Base-by-base conservation (phyloP, 2,888 invertebrate species). In the Cylindroiulus punctatus region DNA sequence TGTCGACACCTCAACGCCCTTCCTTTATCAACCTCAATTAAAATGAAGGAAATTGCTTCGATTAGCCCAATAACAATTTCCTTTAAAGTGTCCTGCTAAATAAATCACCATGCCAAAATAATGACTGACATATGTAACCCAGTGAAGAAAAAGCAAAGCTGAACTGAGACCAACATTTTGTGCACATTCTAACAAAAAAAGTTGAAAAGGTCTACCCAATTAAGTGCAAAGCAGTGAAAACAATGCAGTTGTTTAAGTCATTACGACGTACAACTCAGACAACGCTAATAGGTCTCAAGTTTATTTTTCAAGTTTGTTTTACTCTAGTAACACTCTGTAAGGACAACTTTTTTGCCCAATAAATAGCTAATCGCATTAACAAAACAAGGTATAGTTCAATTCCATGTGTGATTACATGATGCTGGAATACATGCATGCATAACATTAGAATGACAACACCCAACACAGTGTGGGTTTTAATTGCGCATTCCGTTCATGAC, bases 1-100 rank as follows among this genome's bases (percentile, higher is more conserved):
- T 12, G 76, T 76, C 76, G 76, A 76, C 76, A 76, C 76, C 76
- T 76, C 76, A 76, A 76, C 76, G 76, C 76, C 76, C 76, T 76
- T 76, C 76, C 76, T 76, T 76, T 76, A 32, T 76, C 17, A 76
- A 76, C 76, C 30, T 76, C 30, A 76, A 76, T 76, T 76, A 76
- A 76, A 76, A 76, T 30, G 4, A 76, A 76, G 30, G 76, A 76
- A 76, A 76, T 76, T 76, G 76, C 76, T 30, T 32, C 30, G 76
- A 76, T 76, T 76, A 76, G 30, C 17, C 30, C 3, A 76, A 76
- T 76, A 76, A 76, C 30, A 76, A 76, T 76, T 76, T 76, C 76
- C 76, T 76, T 76, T 17, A 14, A 76, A 76, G 17, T 76, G 76
- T 76, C 76, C 76, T 17, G 17, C 22, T 22, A 57, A 65, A 65